phyloP scores from a whole-genome alignment of 2,113 vertebrate species.

The Notiomystis cincta region DNA sequence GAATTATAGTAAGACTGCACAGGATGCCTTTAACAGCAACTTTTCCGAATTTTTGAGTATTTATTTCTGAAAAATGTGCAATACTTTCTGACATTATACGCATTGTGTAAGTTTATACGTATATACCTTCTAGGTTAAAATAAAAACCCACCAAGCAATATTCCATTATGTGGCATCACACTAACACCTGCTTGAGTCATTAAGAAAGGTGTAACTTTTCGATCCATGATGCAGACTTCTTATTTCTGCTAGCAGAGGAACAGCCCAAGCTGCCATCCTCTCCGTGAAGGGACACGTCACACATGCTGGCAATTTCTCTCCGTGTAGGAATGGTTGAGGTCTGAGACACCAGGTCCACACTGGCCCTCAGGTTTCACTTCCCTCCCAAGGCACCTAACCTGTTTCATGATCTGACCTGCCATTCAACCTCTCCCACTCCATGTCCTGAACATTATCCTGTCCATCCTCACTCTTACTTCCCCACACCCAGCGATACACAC shows the following conservation, averaged over 20 bases:
- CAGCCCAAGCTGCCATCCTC: background rate
- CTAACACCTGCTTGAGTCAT: background rate
- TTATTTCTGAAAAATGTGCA: background rate
- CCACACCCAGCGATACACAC: fast-evolving
- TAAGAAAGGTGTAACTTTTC: background rate
- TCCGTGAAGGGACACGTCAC: background rate
- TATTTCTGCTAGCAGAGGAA: background rate
- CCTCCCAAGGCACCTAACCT: background rate
- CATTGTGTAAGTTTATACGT: background rate
- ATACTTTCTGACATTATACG: background rate
- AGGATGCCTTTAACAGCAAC: background rate
- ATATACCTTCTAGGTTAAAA: background rate
- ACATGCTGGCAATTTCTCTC: background rate
- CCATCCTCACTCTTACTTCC: background rate
- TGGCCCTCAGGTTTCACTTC: background rate
- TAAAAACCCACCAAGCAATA: background rate
- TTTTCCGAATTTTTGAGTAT: background rate
- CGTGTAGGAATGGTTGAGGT: background rate
- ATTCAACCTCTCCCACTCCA: background rate
- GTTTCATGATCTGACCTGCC: background rate
- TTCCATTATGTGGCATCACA: background rate
- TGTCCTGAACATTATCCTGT: background rate
- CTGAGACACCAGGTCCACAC: background rate
- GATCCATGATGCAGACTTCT: background rate
- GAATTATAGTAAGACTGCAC: background rate